These are phyloP conservation scores for Meta bourneti DNA, from an alignment of 2,888 invertebrate genomes.

Conservation along the genomic window DNA sequence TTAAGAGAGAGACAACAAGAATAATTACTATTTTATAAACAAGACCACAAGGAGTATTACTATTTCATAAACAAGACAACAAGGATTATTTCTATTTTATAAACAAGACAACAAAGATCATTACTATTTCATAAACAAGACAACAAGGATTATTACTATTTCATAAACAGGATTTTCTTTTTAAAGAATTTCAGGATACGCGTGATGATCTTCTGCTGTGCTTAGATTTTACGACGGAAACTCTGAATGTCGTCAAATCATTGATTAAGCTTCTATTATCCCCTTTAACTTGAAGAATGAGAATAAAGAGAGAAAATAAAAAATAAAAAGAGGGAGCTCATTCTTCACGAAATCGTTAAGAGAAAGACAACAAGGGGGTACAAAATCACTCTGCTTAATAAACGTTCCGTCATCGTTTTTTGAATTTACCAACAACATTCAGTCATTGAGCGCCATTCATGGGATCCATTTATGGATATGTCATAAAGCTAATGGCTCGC, in stretches of 20 bases:
- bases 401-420: constrained; percentile 67
- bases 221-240: no score
- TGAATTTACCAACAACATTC: constrained; percentile 73
- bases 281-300: not conserved
- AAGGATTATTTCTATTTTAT: no score
- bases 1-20: constrained; percentile 56
- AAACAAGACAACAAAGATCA: no score
- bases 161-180: no score
- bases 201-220: no score
- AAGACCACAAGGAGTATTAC: no score
- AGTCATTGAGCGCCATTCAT: constrained; percentile 58
- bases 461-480: constrained; percentile 64
- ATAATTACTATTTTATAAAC: no score
- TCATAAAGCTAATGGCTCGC: constrained; percentile 75
- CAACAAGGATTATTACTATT: no score
- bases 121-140: no score
- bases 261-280: constrained; percentile 3
- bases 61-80: no score
- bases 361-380: constrained; percentile 63
- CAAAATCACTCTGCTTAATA: constrained; percentile 56
- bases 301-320: not conserved
- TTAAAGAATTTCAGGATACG: no score
- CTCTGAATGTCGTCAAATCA: not conserved
- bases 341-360: constrained; percentile 22
- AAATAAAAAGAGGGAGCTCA: not conserved